These are phyloP conservation scores for Sebastes hubbsi DNA, from an alignment of 2,797 vertebrate species.

Conservation along the genomic window DNA sequence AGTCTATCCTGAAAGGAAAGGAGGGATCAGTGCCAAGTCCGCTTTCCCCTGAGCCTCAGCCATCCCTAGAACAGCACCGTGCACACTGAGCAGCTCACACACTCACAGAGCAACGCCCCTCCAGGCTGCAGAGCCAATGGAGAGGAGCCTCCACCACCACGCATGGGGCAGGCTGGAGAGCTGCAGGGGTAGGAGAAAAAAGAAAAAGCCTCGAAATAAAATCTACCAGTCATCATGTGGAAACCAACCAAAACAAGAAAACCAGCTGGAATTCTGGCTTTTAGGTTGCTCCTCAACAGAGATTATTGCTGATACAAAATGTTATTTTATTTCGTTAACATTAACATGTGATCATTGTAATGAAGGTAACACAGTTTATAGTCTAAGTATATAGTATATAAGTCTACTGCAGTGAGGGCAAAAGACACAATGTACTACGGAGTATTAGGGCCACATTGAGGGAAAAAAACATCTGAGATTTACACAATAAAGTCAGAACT, in stretches of 20 bases:
- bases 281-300: not conserved
- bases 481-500: too few species aligned
- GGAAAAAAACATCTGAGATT: too few species aligned
- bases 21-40: slow-evolving; percentile 81
- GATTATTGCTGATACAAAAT: not conserved
- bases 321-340: not conserved
- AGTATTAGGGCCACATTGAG: too few species aligned
- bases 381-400: too few species aligned
- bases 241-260: not conserved
- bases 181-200: not conserved
- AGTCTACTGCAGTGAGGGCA: too few species aligned
- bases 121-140: slow-evolving; percentile 74
- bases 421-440: too few species aligned
- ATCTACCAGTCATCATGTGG: not conserved
- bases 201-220: not conserved
- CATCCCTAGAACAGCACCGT: slow-evolving; percentile 78
- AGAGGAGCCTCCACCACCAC: slow-evolving; percentile 53
- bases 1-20: slow-evolving; percentile 70
- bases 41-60: slow-evolving; percentile 80
- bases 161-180: slow-evolving; percentile 40
- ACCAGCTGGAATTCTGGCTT: not conserved
- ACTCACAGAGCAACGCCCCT: slow-evolving; percentile 71
- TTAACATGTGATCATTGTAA: too few species aligned
- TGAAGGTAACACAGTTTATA: too few species aligned
- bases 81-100: slow-evolving; percentile 66